Evolutionary conservation across 2,113 vertebrate genomes (phyloP).

Genomic region (Gorsachius goisagi): DNA sequence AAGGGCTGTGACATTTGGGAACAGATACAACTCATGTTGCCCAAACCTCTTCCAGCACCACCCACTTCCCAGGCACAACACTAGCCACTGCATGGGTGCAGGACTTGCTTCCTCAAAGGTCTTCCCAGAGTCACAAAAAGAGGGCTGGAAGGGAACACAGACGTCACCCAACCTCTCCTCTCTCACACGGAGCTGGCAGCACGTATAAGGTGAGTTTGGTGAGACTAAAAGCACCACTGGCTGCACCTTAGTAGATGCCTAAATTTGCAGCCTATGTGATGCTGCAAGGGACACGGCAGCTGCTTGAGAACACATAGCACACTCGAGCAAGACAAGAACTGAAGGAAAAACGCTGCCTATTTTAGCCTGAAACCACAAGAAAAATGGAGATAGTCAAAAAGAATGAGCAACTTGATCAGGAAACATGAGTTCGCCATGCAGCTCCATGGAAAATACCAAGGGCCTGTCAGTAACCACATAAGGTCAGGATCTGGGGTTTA

Average conservation of each 20-base stretch:
- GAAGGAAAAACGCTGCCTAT: neutral
- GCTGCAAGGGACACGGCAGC: neutral
- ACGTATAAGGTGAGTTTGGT: neutral
- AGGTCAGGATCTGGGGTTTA: neutral
- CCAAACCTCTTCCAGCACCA: neutral
- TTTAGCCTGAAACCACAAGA: conserved; percentile 12
- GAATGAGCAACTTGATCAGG: conserved; percentile 20
- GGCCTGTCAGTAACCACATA: neutral
- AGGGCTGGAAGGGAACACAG: neutral
- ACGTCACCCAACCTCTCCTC: neutral
- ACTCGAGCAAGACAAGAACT: neutral
- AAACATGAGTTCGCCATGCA: neutral
- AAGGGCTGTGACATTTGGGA: neutral
- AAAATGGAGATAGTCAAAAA: conserved; percentile 9
- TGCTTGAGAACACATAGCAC: neutral
- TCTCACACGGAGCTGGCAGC: neutral
- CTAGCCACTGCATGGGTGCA: neutral
- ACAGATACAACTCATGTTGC: neutral
- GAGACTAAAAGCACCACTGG: neutral
- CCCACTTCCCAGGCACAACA: neutral
- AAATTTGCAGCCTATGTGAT: neutral
- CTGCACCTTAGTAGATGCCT: neutral
- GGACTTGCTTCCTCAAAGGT: neutral
- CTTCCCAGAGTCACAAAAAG: neutral
- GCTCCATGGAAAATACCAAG: conserved; percentile 1